phyloP scores from a whole-genome alignment of 2,888 invertebrate species.

The Dromius quadrimaculatus region DNA sequence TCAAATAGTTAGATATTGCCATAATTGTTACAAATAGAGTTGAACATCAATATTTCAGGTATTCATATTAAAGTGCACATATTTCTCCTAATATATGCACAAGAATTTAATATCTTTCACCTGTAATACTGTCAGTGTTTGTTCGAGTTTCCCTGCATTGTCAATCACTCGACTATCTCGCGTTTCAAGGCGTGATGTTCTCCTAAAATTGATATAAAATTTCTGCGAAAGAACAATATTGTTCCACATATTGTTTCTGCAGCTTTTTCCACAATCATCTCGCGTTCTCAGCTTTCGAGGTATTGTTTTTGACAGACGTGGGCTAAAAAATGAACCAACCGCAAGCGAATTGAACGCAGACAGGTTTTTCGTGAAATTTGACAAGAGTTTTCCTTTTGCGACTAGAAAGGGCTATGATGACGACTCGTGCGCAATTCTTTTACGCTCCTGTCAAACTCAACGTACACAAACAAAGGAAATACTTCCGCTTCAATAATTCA shows the following conservation, averaged over 20 bases:
- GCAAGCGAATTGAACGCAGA: slow-evolving; percentile 1
- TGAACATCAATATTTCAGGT: too few relatives aligned
- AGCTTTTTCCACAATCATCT: background rate
- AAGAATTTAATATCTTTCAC: too few relatives aligned
- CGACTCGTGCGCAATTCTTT: background rate
- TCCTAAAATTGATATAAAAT: slow-evolving; percentile 18
- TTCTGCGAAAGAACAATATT: slow-evolving; percentile 12
- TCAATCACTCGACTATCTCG: background rate
- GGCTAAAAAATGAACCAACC: slow-evolving; percentile 17
- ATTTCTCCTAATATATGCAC: too few relatives aligned
- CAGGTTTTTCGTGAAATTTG: slow-evolving; percentile 32
- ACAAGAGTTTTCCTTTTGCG: slow-evolving; percentile 34
- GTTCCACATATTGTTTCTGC: slow-evolving; percentile 1
- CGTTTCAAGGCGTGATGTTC: background rate
- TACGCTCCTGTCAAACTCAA: slow-evolving; percentile 12
- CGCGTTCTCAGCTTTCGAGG: too few relatives aligned
- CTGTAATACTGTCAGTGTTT: too few relatives aligned
- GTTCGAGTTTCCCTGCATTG: too few relatives aligned
- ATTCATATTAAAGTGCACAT: too few relatives aligned
- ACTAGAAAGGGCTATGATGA: background rate
- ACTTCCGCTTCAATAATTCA: slow-evolving; percentile 21
- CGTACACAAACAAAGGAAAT: slow-evolving; percentile 36
- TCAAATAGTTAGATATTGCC: too few relatives aligned
- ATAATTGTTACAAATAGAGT: too few relatives aligned
- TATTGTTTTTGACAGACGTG: slow-evolving; percentile 32